These are phyloP conservation scores for Hylyphantes graminicola DNA, from an alignment of 1,140 invertebrate genomes.

Conservation along the genomic window DNA sequence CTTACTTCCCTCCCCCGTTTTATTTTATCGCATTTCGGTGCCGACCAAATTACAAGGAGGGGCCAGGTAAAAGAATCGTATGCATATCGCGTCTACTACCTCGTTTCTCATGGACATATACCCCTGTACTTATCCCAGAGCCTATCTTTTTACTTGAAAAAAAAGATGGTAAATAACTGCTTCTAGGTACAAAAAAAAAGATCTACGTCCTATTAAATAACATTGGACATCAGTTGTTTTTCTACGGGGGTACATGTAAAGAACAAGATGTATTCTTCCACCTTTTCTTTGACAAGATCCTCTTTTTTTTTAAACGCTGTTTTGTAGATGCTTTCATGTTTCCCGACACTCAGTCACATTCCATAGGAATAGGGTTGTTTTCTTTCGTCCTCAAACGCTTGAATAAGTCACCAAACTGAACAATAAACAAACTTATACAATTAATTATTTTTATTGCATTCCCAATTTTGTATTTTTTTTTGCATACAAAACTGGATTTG, in stretches of 20 bases:
- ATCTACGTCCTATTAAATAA: no score
- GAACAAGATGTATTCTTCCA: constrained; percentile 20
- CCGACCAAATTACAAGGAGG: constrained; percentile 31
- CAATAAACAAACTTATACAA: no score
- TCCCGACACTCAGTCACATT: no score
- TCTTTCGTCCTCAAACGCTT: no score
- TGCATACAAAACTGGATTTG: no score
- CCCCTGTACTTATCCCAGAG: constrained; percentile 1
- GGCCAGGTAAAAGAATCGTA: neutral
- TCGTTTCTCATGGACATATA: constrained; percentile 4
- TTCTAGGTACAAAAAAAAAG: no score
- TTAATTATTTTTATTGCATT: no score
- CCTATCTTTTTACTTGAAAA: constrained; percentile 18
- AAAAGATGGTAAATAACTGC: no score
- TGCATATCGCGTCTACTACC: constrained; percentile 24
- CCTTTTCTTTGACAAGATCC: constrained; percentile 2
- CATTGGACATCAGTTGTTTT: no score
- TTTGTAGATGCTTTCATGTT: neutral
- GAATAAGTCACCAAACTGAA: no score
- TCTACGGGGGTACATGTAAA: neutral
- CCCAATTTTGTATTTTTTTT: no score
- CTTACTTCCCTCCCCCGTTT: constrained; percentile 1
- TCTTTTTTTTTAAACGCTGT: constrained; percentile 13
- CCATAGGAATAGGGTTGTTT: no score
- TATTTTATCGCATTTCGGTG: constrained; percentile 37